A percentile compares a stretch with the other conserved stretches of the same genome.
phyloP scores from a whole-genome alignment of 2,888 invertebrate genomes.

The Plebejus argus region DNA sequence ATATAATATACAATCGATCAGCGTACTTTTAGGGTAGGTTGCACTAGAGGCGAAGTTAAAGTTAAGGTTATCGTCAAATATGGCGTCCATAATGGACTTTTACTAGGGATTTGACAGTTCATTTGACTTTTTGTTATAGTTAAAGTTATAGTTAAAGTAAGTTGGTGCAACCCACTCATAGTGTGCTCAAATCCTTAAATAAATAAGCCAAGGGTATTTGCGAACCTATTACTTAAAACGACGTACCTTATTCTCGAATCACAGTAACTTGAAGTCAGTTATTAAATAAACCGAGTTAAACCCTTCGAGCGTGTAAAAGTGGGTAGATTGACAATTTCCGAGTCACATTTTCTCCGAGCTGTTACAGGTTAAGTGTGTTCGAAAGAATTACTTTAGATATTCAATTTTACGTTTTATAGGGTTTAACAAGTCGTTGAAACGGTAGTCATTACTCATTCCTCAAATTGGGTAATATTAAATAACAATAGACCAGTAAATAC shows the following conservation, averaged over 20 bases:
- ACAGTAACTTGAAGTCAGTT: not conserved
- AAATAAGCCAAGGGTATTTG: not conserved
- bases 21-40: too few species aligned
- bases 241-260: not conserved
- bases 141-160: too few species aligned
- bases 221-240: slow-evolving; percentile 10
- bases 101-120: too few species aligned
- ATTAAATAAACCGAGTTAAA: slow-evolving; percentile 23
- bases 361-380: slow-evolving; percentile 25
- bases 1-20: too few species aligned
- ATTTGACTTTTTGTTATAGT: too few species aligned
- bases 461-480: not conserved
- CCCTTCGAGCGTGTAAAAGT: slow-evolving; percentile 22
- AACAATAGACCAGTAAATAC: not conserved
- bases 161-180: too few species aligned
- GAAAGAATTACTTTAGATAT: slow-evolving; percentile 18
- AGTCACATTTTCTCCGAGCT: slow-evolving; percentile 17
- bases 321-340: slow-evolving; percentile 28
- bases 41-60: not conserved
- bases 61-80: too few species aligned
- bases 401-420: not conserved
- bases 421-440: not conserved
- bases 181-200: not conserved
- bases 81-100: too few species aligned
- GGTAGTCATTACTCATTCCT: not conserved